Percentiles rank a stretch among this genome's conserved stretches.
These are phyloP conservation scores for Euthynnus affinis DNA, from an alignment of 2,797 vertebrate genomes.

Conservation along the genomic window DNA sequence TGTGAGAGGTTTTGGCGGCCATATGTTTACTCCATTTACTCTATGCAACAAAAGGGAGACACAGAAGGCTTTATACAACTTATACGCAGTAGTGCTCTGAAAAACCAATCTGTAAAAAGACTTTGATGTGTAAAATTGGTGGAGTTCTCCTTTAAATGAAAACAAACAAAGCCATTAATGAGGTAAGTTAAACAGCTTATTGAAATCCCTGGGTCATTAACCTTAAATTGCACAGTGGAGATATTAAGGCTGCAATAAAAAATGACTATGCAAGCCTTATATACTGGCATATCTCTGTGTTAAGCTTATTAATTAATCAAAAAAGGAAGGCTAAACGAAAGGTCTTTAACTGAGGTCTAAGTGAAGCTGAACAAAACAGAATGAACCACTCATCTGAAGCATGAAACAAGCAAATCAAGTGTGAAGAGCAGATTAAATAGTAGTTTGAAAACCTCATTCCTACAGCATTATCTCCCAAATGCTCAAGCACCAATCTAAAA, in stretches of 20 bases:
- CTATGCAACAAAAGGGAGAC: neutral
- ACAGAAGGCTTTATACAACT: neutral
- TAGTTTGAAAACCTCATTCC: neutral
- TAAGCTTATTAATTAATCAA: neutral
- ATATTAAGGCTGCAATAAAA: conserved; percentile 4
- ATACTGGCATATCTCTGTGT: neutral
- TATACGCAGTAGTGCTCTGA: too few species aligned
- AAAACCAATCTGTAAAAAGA: neutral
- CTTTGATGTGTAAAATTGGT: neutral
- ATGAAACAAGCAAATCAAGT: neutral
- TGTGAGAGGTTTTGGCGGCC: too few species aligned
- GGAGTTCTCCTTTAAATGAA: neutral
- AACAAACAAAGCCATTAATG: neutral
- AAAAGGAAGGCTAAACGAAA: neutral
- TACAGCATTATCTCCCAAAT: neutral
- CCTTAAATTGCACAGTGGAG: neutral
- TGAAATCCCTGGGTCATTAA: neutral
- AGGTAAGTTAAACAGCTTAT: neutral
- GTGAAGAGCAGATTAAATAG: neutral
- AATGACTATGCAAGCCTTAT: neutral
- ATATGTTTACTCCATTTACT: too few species aligned
- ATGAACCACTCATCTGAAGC: neutral
- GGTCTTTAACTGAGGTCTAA: neutral
- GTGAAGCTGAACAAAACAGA: neutral
- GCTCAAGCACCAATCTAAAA: neutral